Conservation (phyloP, 2,797 vertebrate genomes). For the Cephalopachus bancanus region DNA sequence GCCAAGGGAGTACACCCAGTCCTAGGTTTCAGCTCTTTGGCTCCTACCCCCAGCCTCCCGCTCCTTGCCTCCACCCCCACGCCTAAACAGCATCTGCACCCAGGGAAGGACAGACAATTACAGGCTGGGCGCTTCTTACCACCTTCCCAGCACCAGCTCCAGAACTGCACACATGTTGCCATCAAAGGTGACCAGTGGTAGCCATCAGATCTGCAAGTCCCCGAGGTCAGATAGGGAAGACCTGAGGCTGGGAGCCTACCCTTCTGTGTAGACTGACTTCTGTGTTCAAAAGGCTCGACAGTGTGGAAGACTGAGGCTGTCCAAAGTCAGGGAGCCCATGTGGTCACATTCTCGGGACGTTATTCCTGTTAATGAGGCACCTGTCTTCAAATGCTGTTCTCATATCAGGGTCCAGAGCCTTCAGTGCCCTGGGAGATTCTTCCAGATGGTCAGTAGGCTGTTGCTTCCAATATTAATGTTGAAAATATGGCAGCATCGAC, state of each 20-base stretch:
- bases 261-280: background rate
- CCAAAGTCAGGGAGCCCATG: constrained; percentile 46
- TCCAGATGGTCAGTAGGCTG: constrained; percentile 81
- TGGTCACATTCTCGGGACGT: constrained; percentile 41
- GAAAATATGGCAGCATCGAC: constrained; percentile 50
- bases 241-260: background rate
- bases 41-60: constrained; percentile 29
- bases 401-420: constrained; percentile 71
- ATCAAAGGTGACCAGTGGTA: background rate
- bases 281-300: background rate
- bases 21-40: background rate
- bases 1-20: constrained; percentile 54
- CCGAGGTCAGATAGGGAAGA: background rate
- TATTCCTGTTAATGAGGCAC: constrained; percentile 79
- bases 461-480: constrained; percentile 64
- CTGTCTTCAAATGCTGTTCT: constrained; percentile 73
- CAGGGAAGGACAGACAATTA: constrained; percentile 1
- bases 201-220: background rate
- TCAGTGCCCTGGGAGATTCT: constrained; percentile 59
- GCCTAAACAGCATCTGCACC: constrained; percentile 58
- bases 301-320: background rate
- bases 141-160: accelerated
- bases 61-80: background rate
- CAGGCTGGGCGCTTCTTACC: background rate
- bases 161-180: background rate